Evolutionary conservation across 1,140 invertebrate genomes (phyloP), one percentile per base, ranked within the genome.

Genomic region (Pygmarrhopalites habei): DNA sequence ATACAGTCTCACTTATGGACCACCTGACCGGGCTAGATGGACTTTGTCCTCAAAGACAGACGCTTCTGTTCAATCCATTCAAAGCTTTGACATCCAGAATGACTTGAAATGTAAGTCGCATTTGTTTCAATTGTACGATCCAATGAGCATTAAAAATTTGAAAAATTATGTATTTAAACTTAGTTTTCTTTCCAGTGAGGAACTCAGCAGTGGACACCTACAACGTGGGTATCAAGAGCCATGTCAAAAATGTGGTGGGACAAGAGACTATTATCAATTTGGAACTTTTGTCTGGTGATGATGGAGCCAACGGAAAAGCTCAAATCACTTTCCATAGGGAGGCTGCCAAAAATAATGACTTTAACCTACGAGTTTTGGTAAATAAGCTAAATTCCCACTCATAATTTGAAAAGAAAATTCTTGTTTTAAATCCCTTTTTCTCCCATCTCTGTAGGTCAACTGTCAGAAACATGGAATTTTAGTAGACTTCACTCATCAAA

Each of bases 71-170:
- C 23, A 47, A 2, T 64, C 66, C 7, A n/a, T 5, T n/a, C 60
- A 61, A 46, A 19, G 64, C 49, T 68, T 71, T 46, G 62, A 62
- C 56, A 12, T 65, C 0, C 2, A 57, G 25, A 59, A 66, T 46
- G 60, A 62, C 17, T 14, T 67, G 1, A 61, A 39, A 32, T 14
- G 52, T 63, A 62, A 46, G 21, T 7, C 15, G 15, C 5, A 35
- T 46, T 46, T 4, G 21, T n/a, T n/a, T n/a, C 7, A 5, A 17
- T 46, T 46, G 10, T 46, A n/a, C 15, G 10, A 10, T 46, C 5
- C 5, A 46, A 46, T 46, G n/a, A 46, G 4, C 15, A 5, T 17
- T 17, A 17, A 14, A 46, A 10, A 46, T 21, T n/a, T 46, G 19
- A 4, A n/a, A n/a, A 3, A 14, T 10, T 52, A 25, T 52, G 2